A percentile compares a stretch with the other conserved stretches of the same genome.
Evolutionary conservation across 2,797 vertebrate genomes (phyloP).

Genomic region (Sternarchorhynchus goeldii): DNA sequence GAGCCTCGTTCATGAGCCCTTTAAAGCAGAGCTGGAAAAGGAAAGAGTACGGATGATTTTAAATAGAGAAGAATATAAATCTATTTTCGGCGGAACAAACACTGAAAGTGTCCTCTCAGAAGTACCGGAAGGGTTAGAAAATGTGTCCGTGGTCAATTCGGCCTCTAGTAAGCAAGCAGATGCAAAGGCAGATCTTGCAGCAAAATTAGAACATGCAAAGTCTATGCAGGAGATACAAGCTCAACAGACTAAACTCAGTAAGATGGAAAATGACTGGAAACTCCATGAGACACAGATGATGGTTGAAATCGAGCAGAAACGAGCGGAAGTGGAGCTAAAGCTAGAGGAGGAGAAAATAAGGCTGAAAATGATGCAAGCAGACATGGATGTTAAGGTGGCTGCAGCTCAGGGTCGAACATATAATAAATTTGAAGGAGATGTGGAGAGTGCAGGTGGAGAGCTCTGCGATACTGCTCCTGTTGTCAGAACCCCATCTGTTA

Average conservation of each 20-base stretch:
- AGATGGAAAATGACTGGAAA: conserved; percentile 50
- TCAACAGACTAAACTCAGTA: conserved; percentile 11
- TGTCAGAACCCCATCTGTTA: too few species aligned
- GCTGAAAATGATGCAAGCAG: conserved; percentile 21
- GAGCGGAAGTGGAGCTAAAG: conserved; percentile 32
- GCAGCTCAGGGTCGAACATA: conserved; percentile 11
- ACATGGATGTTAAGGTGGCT: conserved; percentile 39
- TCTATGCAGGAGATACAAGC: conserved; percentile 29
- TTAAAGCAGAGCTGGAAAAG: background rate
- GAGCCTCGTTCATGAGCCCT: background rate
- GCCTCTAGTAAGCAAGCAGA: conserved; percentile 30
- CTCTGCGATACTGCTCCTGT: too few species aligned
- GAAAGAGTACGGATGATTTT: background rate
- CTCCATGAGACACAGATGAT: conserved; percentile 4
- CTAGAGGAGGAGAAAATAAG: conserved; percentile 42
- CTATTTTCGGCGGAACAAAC: conserved; percentile 13
- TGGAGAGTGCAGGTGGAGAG: too few species aligned
- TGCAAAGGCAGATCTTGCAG: conserved; percentile 50
- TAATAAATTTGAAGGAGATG: too few species aligned
- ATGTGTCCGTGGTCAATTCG: background rate
- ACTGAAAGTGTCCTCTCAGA: conserved; percentile 27
- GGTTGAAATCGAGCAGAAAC: conserved; percentile 25
- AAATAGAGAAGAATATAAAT: conserved; percentile 21
- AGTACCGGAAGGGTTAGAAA: background rate
- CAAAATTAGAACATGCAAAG: conserved; percentile 46